A percentile compares a stretch with the other conserved stretches of the same genome.
Conservation (phyloP, 2,113 vertebrate species). For the Ceuthmochares aereus region DNA sequence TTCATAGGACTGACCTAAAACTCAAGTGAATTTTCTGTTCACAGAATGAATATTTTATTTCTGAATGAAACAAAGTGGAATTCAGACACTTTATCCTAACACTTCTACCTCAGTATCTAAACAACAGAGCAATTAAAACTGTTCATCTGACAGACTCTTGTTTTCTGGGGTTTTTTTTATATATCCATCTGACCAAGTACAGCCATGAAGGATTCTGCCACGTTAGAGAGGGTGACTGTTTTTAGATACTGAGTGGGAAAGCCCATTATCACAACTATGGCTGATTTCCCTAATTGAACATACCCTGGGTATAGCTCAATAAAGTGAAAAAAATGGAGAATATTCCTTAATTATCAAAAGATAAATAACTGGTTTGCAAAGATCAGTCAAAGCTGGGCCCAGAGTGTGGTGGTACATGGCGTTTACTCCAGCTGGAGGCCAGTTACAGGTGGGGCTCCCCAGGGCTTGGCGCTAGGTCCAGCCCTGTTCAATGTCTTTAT, state of each 20-base stretch:
- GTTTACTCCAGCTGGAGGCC: no score
- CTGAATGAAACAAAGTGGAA: background rate
- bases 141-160: background rate
- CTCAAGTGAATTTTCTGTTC: background rate
- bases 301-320: background rate
- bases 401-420: no score
- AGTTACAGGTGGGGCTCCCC: no score
- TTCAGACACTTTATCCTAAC: background rate
- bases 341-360: background rate
- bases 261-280: background rate
- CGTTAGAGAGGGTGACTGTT: background rate
- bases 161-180: no score
- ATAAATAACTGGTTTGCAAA: background rate
- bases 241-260: background rate
- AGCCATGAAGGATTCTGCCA: background rate
- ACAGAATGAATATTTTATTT: background rate
- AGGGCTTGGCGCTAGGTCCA: no score
- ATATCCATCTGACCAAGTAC: background rate
- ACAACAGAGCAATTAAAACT: background rate
- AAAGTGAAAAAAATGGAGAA: background rate
- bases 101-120: background rate
- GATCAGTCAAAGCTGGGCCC: no score
- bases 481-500: no score
- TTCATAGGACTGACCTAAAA: background rate
- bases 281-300: background rate